These are phyloP conservation scores for Scartelaos histophorus DNA, from an alignment of 2,113 vertebrate genomes.

Conservation along the genomic window DNA sequence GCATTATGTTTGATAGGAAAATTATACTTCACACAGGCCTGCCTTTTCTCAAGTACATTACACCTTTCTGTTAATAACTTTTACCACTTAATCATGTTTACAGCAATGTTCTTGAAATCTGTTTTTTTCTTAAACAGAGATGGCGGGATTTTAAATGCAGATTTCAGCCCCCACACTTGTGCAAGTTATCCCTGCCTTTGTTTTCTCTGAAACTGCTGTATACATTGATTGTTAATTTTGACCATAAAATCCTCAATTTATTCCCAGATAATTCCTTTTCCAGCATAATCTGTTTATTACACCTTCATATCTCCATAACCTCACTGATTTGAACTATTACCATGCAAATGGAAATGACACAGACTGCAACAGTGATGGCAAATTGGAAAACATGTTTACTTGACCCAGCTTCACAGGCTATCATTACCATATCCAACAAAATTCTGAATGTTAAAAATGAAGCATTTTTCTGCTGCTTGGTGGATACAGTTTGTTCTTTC, in stretches of 20 bases:
- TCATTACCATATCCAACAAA: conserved; percentile 6
- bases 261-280: conserved; percentile 1
- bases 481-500: conserved; percentile 12
- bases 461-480: background rate
- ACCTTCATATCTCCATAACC: conserved; percentile 29
- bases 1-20: background rate
- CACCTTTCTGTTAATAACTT: background rate
- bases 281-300: conserved; percentile 32
- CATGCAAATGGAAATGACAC: conserved; percentile 51
- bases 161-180: background rate
- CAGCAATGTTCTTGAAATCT: background rate
- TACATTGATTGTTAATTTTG: conserved; percentile 9
- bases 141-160: background rate
- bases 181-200: background rate
- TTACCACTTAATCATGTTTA: background rate
- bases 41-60: background rate
- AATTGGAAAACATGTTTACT: conserved; percentile 38
- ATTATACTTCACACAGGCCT: background rate
- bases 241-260: background rate
- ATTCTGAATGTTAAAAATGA: conserved; percentile 15
- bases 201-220: background rate
- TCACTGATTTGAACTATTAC: conserved; percentile 49
- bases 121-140: background rate
- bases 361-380: conserved; percentile 19
- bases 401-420: conserved; percentile 27